phyloP scores from a whole-genome alignment of 2,113 vertebrate genomes.

The Nipponia nippon region DNA sequence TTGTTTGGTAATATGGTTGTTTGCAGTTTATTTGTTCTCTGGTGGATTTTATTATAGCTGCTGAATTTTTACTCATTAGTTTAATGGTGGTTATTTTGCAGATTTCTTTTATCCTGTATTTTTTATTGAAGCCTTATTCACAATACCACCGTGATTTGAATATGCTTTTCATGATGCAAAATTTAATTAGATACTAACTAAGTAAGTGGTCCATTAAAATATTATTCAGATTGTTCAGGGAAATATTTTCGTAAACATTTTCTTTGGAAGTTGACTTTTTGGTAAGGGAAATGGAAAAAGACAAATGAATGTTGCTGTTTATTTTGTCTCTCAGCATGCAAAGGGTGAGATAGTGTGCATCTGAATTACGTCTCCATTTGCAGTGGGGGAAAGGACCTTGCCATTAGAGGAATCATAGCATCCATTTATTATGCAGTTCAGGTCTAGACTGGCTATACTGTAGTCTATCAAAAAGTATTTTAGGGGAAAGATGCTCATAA shows the following conservation, averaged over 20 bases:
- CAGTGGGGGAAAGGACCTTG: constrained; percentile 45
- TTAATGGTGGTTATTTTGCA: constrained; percentile 64
- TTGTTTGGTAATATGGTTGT: constrained; percentile 45
- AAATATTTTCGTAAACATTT: constrained; percentile 56
- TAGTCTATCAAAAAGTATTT: constrained; percentile 61
- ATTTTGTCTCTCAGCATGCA: constrained; percentile 43
- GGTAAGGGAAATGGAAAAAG: constrained; percentile 35
- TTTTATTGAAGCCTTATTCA: constrained; percentile 65
- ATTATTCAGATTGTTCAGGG: constrained; percentile 47
- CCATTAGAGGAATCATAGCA: constrained; percentile 49
- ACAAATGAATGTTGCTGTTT: constrained; percentile 20
- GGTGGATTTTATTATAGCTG: constrained; percentile 57
- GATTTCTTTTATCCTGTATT: constrained; percentile 48
- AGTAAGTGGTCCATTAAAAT: constrained; percentile 65
- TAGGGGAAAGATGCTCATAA: constrained; percentile 34
- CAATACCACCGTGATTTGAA: constrained; percentile 53
- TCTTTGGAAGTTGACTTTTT: constrained; percentile 53
- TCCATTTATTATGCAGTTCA: constrained; percentile 51
- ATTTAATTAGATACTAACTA: constrained; percentile 62
- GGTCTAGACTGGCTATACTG: constrained; percentile 24
- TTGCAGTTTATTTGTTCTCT: constrained; percentile 53
- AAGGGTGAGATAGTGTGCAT: constrained; percentile 33
- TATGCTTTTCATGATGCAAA: constrained; percentile 36
- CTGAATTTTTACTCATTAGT: constrained; percentile 64
- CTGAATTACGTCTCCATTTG: constrained; percentile 52